These are phyloP conservation scores for Macropis europaea DNA, from an alignment of 2,888 invertebrate species.

Conservation along the genomic window DNA sequence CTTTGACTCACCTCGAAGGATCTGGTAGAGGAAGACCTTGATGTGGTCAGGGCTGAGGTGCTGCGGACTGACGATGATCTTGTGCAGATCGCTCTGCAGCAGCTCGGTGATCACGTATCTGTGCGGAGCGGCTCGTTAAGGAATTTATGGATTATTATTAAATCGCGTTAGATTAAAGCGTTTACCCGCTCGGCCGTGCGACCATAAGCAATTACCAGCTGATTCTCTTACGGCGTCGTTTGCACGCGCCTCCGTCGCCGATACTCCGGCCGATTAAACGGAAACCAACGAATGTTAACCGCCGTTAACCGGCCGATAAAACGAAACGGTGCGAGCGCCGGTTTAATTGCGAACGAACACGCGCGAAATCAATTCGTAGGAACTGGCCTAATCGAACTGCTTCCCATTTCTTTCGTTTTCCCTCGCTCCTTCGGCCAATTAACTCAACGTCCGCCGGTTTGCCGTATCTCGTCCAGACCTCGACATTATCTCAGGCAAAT, in stretches of 20 bases:
- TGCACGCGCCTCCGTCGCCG: slow-evolving; percentile 2
- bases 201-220: slow-evolving; percentile 27
- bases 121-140: slow-evolving; percentile 74
- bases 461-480: too few relatives aligned
- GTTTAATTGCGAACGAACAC: slow-evolving; percentile 7
- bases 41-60: slow-evolving; percentile 99
- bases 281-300: background rate
- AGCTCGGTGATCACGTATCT: slow-evolving; percentile 99
- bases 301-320: background rate
- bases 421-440: background rate
- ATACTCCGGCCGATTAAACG: background rate
- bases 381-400: background rate
- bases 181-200: background rate
- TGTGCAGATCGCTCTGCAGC: slow-evolving; percentile 99
- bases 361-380: background rate
- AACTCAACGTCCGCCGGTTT: background rate
- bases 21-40: slow-evolving; percentile 99
- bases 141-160: slow-evolving; percentile 65
- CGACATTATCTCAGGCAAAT: too few relatives aligned
- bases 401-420: background rate
- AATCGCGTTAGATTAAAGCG: slow-evolving; percentile 23
- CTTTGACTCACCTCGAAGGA: slow-evolving; percentile 92
- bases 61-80: slow-evolving; percentile 99
- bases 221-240: slow-evolving; percentile 27
- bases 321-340: background rate